Evolutionary conservation across 2,797 vertebrate genomes (phyloP).

Genomic region (Pangasius larnaudii): DNA sequence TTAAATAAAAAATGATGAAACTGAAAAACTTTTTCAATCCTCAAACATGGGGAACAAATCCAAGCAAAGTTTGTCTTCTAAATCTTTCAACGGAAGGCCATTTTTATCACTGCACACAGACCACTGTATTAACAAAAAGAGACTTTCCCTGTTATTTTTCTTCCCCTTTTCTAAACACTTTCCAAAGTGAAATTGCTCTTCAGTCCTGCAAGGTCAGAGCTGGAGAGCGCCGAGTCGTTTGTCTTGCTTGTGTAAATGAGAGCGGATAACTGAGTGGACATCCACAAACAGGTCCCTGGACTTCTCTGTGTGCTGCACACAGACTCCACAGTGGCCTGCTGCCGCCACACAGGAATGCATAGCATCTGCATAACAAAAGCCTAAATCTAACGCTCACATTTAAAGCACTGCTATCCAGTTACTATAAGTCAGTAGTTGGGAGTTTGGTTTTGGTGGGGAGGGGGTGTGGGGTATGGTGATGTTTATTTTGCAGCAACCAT

Average conservation of each 20-base stretch:
- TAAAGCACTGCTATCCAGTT: conserved; percentile 49
- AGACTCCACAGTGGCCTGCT: conserved; percentile 68
- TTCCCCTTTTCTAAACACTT: conserved; percentile 49
- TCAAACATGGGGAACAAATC: conserved; percentile 21
- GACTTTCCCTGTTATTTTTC: conserved; percentile 63
- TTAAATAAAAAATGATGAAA: conserved; percentile 35
- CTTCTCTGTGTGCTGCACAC: conserved; percentile 55
- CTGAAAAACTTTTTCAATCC: conserved; percentile 31
- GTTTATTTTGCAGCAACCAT: conserved; percentile 48
- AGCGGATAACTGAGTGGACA: conserved; percentile 52
- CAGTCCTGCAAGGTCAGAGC: conserved; percentile 64
- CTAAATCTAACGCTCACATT: conserved; percentile 47
- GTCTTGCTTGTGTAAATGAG: conserved; percentile 61
- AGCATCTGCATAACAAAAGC: conserved; percentile 63
- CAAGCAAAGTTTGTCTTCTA: conserved; percentile 34
- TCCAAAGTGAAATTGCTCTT: conserved; percentile 64
- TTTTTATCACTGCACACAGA: conserved; percentile 53
- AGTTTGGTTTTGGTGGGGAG: conserved; percentile 22
- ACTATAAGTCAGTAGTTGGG: conserved; percentile 51
- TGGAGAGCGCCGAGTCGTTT: conserved; percentile 59
- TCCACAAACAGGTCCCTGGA: conserved; percentile 59
- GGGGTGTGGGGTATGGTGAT: not conserved
- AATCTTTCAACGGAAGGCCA: conserved; percentile 54
- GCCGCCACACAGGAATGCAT: conserved; percentile 78
- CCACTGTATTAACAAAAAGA: conserved; percentile 65